Percentiles rank a stretch among this genome's conserved stretches.
These are phyloP conservation scores for Candidula unifasciata DNA, from an alignment of 2,888 invertebrate genomes.

Conservation along the genomic window DNA sequence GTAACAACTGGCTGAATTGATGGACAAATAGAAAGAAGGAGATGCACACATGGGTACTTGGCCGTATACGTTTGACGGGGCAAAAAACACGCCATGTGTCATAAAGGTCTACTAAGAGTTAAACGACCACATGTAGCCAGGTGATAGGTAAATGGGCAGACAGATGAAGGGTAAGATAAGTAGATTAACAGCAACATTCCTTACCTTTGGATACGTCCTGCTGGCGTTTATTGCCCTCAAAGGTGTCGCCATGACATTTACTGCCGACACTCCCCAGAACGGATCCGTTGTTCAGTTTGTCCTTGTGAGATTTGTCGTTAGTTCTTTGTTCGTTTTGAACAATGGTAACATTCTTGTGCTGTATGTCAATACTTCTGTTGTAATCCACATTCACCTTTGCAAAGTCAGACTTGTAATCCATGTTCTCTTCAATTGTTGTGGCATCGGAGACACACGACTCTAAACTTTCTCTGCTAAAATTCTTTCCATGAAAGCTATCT, in stretches of 20 bases:
- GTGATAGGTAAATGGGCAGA: too few species aligned
- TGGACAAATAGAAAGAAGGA: too few species aligned
- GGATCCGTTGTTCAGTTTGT: background rate
- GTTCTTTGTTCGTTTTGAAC: background rate
- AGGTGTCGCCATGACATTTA: background rate
- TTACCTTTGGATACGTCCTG: background rate
- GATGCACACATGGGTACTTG: too few species aligned
- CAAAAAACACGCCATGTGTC: too few species aligned
- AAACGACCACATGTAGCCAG: too few species aligned
- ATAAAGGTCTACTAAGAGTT: too few species aligned
- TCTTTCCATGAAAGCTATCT: conserved; percentile 3
- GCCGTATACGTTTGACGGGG: too few species aligned
- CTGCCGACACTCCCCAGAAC: background rate
- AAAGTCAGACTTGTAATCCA: background rate
- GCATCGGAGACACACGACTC: conserved; percentile 7
- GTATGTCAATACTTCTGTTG: too few species aligned
- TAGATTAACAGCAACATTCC: background rate
- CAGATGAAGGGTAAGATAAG: too few species aligned
- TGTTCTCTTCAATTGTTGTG: background rate
- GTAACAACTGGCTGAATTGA: too few species aligned
- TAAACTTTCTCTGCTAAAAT: conserved; percentile 34
- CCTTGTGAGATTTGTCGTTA: background rate
- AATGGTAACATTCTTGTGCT: background rate
- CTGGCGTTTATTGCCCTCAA: background rate
- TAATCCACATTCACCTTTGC: background rate